These are phyloP conservation scores for Drosophila malerkotliana DNA, from an alignment of 1,140 invertebrate species.

Conservation along the genomic window DNA sequence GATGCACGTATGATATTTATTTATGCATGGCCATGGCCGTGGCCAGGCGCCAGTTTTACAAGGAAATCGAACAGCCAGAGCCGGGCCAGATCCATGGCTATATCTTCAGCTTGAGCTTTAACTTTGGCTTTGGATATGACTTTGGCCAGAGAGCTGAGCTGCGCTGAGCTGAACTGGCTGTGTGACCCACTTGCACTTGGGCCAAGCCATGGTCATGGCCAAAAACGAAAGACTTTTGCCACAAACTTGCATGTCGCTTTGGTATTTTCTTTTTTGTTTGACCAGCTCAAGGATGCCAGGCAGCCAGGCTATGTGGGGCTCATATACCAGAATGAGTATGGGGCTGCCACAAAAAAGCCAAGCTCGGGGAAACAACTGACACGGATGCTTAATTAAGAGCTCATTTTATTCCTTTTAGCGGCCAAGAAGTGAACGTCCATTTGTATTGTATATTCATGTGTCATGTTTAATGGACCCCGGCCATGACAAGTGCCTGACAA, in stretches of 20 bases:
- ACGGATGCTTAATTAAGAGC: conserved; percentile 78
- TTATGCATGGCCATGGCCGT: conserved; percentile 59
- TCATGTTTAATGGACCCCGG: conserved; percentile 29
- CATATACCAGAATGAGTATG: not conserved
- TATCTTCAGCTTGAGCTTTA: not conserved
- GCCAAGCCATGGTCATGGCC: conserved; percentile 34
- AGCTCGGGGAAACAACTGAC: conserved; percentile 56
- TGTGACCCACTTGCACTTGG: conserved; percentile 69
- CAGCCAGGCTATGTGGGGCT: conserved; percentile 11
- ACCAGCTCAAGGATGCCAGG: conserved; percentile 54
- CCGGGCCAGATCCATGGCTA: conserved; percentile 6
- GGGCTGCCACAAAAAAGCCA: conserved; percentile 4
- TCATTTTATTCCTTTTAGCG: conserved; percentile 44
- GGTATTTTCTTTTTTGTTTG: conserved; percentile 34
- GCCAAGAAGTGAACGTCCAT: conserved; percentile 55
- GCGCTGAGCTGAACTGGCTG: conserved; percentile 4
- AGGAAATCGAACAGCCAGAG: conserved; percentile 56
- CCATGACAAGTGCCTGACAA: conserved; percentile 44
- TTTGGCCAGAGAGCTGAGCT: not conserved
- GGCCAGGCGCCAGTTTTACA: conserved; percentile 57
- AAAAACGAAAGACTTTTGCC: conserved; percentile 70
- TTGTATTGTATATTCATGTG: conserved; percentile 36
- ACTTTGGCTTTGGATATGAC: not conserved
- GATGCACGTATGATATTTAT: conserved; percentile 64
- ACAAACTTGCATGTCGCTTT: conserved; percentile 62